Base-by-base conservation (phyloP, 2,888 invertebrate species). In the Sylvicola cinctus region DNA sequence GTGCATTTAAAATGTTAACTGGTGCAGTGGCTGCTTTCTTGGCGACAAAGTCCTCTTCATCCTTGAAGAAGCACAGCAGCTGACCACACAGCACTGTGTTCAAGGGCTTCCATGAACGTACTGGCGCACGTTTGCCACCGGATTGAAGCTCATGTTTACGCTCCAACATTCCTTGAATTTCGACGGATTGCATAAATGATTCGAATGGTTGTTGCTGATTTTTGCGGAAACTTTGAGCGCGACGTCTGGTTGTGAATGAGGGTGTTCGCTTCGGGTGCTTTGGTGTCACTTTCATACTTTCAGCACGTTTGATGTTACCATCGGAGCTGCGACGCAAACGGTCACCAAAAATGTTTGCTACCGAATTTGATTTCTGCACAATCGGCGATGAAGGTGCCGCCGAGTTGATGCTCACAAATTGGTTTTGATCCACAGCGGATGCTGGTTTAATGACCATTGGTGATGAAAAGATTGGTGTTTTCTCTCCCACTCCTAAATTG, bases 21-120 rank as follows among this genome's bases (percentile, higher is more conserved):
- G 87, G 83, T 0, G 90, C 79, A 3, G 83, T 77, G 0, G 83
- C 79, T 0, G 91, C 90, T 61, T 84, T 81, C 47, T 85, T 79
- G 43, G 74, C 74, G 39, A 73, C 67, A 61, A 91, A 93, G 58
- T 90, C 90, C 44, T 78, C 74, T 49, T 84, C 80, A 52, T 93
- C 91, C 51, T 91, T 80, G 67, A 96, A 98, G 76, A 98, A 96
- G 62, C 93, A 95, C 34, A 98, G 62, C 45, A 95, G 62, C 54
- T 98, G 96, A 0, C 96, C 96, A 52, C 93, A 96, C 16, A 98
- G 66, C 36, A 95, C 95, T 0, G 88, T 81, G 60, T 93, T 87
- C 62, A 83, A 87, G 36, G 70, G 73, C 49, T 93, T 90, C 98
- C 98, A 98, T 0, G 90, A 85, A 4, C 96, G 68, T 4, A 93